Base-by-base conservation (phyloP, 2,113 vertebrate genomes). In the Peromyscus leucopus region DNA sequence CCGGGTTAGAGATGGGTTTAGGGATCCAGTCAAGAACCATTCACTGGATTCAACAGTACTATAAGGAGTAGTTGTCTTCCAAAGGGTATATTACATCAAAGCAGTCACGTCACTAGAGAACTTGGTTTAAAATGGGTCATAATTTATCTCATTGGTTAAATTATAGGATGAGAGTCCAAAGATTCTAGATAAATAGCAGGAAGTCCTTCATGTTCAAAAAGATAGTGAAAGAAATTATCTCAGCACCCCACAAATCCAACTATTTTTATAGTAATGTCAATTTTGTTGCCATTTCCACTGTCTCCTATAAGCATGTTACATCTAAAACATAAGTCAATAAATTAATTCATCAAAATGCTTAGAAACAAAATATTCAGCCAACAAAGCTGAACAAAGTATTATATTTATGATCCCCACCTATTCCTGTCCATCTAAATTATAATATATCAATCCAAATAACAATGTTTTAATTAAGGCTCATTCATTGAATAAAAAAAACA, bases 361-460 rank as follows among this genome's bases (percentile, higher is more conserved):
- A 48, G 36, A 76, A 95, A 72, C 10, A 93, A 78, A 96, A 59
- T 39, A 19, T 78, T 85, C 89, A 24, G 55, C 3, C 33, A 55
- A 63, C 88, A 93, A 93, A 95, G n/a, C 26, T 51, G 22, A 91
- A 63, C 63, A 90, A 75, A 51, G 31, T 17, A 39, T 16, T 80
- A 78, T 76, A 19, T 90, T 65, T 65, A n/a, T 72, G 39, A 78
- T 79, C 33, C 33, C 24, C 74, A 79, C 22, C 11, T 80, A 51
- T 72, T 76, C 59, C 36, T 17, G 4, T 67, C 24, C 2, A 48
- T 67, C 26, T n/a, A 33, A 7, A 65, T 42, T 90, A 0, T 55
- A 51, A 87, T 59, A 22, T 24, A 94, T 11, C 42, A 82, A 65
- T 90, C 48, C n/a, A 88, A 95, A 86, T 63, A 90, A 48, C 69